Conservation (phyloP, 2,888 invertebrate genomes). For the Oegoconia quadripuncta region DNA sequence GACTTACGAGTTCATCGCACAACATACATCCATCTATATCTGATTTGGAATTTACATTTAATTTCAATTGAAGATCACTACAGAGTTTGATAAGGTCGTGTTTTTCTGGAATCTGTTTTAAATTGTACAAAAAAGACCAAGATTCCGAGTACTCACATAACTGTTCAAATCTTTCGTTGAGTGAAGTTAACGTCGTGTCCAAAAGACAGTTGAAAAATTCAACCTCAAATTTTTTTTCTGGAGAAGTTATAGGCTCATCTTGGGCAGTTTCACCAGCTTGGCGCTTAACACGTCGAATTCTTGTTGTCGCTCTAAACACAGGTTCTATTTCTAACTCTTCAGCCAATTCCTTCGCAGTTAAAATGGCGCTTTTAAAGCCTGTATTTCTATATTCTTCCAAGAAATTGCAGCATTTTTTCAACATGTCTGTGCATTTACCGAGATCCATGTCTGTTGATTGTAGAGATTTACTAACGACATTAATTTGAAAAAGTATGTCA, state of each 20-base stretch:
- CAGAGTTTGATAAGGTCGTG: conserved; percentile 18
- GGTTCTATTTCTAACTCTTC: conserved; percentile 29
- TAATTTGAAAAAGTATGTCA: conserved; percentile 27
- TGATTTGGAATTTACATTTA: conserved; percentile 16
- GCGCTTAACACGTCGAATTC: conserved; percentile 27
- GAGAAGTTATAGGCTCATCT: conserved; percentile 27
- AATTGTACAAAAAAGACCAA: conserved; percentile 23
- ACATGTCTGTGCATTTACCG: conserved; percentile 17
- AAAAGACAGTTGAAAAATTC: conserved; percentile 23
- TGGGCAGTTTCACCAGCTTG: conserved; percentile 30
- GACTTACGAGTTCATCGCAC: conserved; percentile 19
- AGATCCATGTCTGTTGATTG: conserved; percentile 20
- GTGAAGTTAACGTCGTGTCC: conserved; percentile 22
- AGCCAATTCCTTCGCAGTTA: conserved; percentile 26
- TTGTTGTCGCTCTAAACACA: conserved; percentile 29
- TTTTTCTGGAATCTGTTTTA: conserved; percentile 24
- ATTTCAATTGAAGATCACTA: conserved; percentile 25
- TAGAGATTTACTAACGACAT: conserved; percentile 20
- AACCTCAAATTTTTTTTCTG: conserved; percentile 20
- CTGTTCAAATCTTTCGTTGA: conserved; percentile 25
- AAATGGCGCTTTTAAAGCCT: conserved; percentile 9
- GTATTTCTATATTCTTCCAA: conserved; percentile 17
- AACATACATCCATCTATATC: conserved; percentile 15
- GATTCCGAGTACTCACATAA: conserved; percentile 24
- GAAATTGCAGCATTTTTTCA: conserved; percentile 33